These are phyloP conservation scores for Felis chaus DNA, from an alignment of 2,113 vertebrate genomes.

Conservation along the genomic window DNA sequence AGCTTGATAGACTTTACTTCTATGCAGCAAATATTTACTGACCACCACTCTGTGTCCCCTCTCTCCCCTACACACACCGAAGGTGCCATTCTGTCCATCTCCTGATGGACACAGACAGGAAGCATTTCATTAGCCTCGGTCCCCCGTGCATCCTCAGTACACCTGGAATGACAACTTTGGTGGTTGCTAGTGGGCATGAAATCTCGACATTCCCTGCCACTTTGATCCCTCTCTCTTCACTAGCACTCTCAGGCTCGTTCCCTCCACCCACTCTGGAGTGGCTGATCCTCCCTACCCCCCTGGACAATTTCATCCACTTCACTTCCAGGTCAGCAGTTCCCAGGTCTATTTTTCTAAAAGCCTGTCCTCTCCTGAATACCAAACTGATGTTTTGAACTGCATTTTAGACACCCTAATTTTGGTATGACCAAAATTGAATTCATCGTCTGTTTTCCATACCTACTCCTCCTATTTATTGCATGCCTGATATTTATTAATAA, in stretches of 20 bases:
- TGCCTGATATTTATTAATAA: not conserved
- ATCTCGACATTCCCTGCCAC: fast-evolving
- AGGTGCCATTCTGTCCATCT: not conserved
- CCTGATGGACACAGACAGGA: no score
- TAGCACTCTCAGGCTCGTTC: fast-evolving
- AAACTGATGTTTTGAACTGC: not conserved
- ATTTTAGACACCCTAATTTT: no score
- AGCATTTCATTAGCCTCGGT: fast-evolving
- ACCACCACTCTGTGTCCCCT: no score
- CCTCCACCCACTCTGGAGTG: fast-evolving
- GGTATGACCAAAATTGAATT: not conserved
- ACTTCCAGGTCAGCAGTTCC: not conserved
- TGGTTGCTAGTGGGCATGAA: fast-evolving
- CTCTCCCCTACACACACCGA: fast-evolving
- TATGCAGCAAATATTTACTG: not conserved
- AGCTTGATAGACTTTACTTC: not conserved
- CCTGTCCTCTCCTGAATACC: not conserved
- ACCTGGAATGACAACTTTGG: fast-evolving
- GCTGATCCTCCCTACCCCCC: fast-evolving
- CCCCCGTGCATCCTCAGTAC: fast-evolving
- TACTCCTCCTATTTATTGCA: fast-evolving
- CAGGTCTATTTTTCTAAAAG: not conserved
- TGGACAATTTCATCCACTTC: fast-evolving
- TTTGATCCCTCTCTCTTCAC: not conserved
- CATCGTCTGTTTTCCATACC: not conserved